Percentiles rank a stretch among this genome's conserved stretches.
phyloP scores from a whole-genome alignment of 1,140 invertebrate species.

The Charaxes varanes region DNA sequence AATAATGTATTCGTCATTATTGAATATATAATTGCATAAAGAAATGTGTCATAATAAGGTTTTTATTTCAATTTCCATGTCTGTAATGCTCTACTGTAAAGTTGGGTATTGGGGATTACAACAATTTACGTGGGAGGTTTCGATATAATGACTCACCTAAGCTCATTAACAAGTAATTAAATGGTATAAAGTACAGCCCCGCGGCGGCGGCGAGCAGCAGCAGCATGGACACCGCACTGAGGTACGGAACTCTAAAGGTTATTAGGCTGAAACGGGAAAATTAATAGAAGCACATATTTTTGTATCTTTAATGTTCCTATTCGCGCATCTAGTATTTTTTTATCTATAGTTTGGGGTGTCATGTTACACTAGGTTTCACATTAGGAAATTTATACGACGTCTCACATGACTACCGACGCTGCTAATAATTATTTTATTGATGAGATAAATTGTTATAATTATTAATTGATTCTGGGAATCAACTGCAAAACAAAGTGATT shows the following conservation, averaged over 20 bases:
- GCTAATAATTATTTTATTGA: conserved; percentile 70
- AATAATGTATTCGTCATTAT: too few relatives aligned
- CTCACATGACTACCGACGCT: conserved; percentile 61
- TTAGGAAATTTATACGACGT: conserved; percentile 70
- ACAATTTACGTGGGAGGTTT: too few relatives aligned
- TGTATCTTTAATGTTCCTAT: too few relatives aligned
- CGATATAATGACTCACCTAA: conserved; percentile 57
- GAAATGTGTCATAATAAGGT: too few relatives aligned
- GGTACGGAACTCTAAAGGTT: conserved; percentile 96
- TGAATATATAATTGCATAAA: too few relatives aligned
- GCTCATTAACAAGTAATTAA: conserved; percentile 90
- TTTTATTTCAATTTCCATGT: too few relatives aligned
- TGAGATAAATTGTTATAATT: conserved; percentile 68
- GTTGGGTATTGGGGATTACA: too few relatives aligned
- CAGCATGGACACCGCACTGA: conserved; percentile 91
- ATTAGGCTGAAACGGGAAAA: conserved; percentile 90
- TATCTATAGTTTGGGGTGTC: too few relatives aligned
- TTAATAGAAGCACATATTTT: too few relatives aligned
- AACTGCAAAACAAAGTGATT: conserved; percentile 69
- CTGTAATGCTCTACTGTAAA: too few relatives aligned
- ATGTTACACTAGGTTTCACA: conserved; percentile 68
- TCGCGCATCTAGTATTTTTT: too few relatives aligned
- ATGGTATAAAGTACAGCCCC: conserved; percentile 91
- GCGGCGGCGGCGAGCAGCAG: conserved; percentile 77
- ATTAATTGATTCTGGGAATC: conserved; percentile 64